Evolutionary conservation across 2,113 vertebrate genomes (phyloP), one percentile per base, ranked within the genome.

Genomic region (Agapornis roseicollis): DNA sequence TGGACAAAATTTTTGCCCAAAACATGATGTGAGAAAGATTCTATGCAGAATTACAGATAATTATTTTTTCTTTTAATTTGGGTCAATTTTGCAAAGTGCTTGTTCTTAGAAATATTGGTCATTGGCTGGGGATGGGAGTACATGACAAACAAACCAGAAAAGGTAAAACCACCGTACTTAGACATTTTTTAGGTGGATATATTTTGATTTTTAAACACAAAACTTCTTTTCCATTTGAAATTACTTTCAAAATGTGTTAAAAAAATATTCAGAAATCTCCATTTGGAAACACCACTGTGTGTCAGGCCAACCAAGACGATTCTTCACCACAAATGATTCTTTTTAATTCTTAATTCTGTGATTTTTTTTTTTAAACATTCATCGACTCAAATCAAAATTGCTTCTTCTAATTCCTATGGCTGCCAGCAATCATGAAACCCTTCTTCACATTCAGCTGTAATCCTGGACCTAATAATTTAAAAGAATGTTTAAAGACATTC

Each of bases 311-410:
- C 92, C 85, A 92, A 95, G 86, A 69, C 11, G 65, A 17, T 72
- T 93, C 69, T 94, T 82, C 52, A 93, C 39, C 27, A 76, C 9
- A 82, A 92, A 44, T 65, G 61, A 58, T 72, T 72, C 47, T 33
- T 91, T 82, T 72, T 79, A 87, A 31, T 74, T 70, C 66, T 87
- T 79, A 68, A 79, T 89, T 84, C 69, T 79, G n/a, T 76, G 86
- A 85, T 39, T 78, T 85, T 85, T 85, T 83, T 89, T 17, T 80
- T 93, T 89, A 74, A 94, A 82, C 92, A 94, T 87, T 94, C 77
- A 87, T 94, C 0, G 3, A 12, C 52, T 89, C 70, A 85, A 76
- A 78, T 80, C 50, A 88, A 72, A 92, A 87, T 85, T 27, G 41
- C 61, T 69, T 70, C 58, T 86, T 85, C 44, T 50, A 79, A 79